These are phyloP conservation scores for Oreochromis tanganicae DNA, from an alignment of 2,113 vertebrate genomes.

Conservation along the genomic window DNA sequence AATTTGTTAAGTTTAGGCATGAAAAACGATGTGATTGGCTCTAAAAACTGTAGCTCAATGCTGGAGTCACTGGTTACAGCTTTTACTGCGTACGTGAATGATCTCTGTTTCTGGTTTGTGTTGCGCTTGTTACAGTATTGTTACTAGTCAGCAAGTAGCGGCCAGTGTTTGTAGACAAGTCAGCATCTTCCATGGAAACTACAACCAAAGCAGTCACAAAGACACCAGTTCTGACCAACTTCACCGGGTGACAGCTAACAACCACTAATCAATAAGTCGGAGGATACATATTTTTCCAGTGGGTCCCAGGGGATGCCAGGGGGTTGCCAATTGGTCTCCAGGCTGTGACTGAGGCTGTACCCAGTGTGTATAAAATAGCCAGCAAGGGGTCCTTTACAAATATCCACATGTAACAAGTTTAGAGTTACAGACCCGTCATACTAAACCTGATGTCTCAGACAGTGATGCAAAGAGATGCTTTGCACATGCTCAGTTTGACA, in stretches of 20 bases:
- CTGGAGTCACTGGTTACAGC: neutral
- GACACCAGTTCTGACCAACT: neutral
- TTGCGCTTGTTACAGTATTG: neutral
- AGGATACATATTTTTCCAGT: neutral
- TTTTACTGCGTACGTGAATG: neutral
- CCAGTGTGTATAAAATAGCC: neutral
- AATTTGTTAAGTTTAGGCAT: neutral
- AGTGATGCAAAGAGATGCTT: neutral
- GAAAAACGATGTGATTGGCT: neutral
- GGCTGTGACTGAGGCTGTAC: neutral
- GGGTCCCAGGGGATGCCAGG: neutral
- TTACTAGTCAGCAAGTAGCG: neutral
- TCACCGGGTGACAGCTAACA: neutral
- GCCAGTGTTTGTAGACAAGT: neutral
- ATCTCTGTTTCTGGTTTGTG: neutral
- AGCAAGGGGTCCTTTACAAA: neutral
- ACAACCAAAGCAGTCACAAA: neutral
- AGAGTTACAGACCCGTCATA: neutral
- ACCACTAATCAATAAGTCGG: neutral
- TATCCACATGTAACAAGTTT: neutral
- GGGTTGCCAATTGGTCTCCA: neutral
- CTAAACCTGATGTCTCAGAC: neutral
- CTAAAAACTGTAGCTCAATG: neutral
- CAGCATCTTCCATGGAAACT: neutral
- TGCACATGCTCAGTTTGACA: neutral